A percentile compares a stretch with the other conserved stretches of the same genome.
These are phyloP conservation scores for Oryzias curvinotus DNA, from an alignment of 2,113 vertebrate species.

Conservation along the genomic window DNA sequence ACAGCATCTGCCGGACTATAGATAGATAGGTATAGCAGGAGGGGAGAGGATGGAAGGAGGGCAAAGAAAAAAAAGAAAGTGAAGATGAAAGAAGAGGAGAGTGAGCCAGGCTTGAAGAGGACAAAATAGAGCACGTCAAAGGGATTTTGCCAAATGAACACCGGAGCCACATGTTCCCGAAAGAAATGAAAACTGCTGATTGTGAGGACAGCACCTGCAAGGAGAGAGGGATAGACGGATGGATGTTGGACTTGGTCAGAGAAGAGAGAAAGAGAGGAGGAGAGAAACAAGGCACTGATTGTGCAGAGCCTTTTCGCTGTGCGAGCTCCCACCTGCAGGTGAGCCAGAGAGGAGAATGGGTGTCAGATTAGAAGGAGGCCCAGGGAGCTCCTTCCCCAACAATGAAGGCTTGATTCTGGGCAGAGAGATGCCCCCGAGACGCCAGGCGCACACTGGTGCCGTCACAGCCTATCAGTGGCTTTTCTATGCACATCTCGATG, in stretches of 20 bases:
- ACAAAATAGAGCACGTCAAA: constrained; percentile 32
- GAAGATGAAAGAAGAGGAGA: constrained; percentile 21
- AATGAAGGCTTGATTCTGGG: constrained; percentile 71
- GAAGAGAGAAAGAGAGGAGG: constrained; percentile 4
- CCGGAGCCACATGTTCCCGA: constrained; percentile 10
- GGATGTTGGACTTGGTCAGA: constrained; percentile 42
- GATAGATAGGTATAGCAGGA: constrained; percentile 74
- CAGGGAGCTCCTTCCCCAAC: constrained; percentile 65
- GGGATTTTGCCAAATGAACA: constrained; percentile 21
- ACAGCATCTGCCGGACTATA: constrained; percentile 77
- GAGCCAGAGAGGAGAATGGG: constrained; percentile 68
- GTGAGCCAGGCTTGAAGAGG: constrained; percentile 21
- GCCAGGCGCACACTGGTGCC: constrained; percentile 55
- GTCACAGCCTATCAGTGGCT: constrained; percentile 60
- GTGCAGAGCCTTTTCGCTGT: constrained; percentile 53
- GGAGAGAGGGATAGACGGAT: constrained; percentile 48
- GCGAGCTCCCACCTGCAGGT: constrained; percentile 71
- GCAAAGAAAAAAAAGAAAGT: constrained; percentile 44
- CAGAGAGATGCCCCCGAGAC: constrained; percentile 57
- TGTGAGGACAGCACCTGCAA: constrained; percentile 63
- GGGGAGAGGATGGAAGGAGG: constrained; percentile 31
- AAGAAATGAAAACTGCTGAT: constrained; percentile 51
- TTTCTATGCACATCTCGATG: constrained; percentile 36
- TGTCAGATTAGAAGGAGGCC: constrained; percentile 71
- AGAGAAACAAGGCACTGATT: constrained; percentile 29